A percentile compares a stretch with the other conserved stretches of the same genome.
Conservation (phyloP, 2,797 vertebrate species). For the Aratinga solstitialis region DNA sequence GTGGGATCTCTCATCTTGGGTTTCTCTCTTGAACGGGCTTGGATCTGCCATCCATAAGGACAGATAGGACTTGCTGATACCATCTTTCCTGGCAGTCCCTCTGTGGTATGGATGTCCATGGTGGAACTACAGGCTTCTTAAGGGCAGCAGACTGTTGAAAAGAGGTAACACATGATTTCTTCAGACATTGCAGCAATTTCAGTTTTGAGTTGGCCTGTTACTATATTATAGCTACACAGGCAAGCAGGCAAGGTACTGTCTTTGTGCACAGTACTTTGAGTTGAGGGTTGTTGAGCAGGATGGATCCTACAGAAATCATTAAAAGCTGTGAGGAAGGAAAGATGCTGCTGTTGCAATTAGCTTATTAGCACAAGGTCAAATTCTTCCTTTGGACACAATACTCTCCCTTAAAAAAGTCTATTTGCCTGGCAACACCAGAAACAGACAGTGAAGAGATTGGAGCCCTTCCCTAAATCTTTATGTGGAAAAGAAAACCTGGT, state of each 20-base stretch:
- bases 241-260: not conserved
- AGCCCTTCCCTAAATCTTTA: not conserved
- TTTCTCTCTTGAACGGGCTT: not conserved
- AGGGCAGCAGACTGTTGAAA: not conserved
- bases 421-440: not conserved
- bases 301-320: not conserved
- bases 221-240: fast-evolving
- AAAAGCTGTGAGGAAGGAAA: not conserved
- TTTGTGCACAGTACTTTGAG: not conserved
- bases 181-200: not conserved
- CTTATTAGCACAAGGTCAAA: not conserved
- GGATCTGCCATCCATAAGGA: not conserved
- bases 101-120: not conserved
- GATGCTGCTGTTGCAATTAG: not conserved
- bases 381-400: not conserved
- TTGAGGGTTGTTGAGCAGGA: not conserved
- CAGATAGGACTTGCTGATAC: not conserved
- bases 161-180: not conserved
- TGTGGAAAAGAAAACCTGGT: not conserved
- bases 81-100: not conserved
- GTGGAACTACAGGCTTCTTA: not conserved
- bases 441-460: fast-evolving
- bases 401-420: not conserved
- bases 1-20: not conserved
- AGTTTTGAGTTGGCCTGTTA: not conserved